phyloP scores from a whole-genome alignment of 1,140 invertebrate species.

The Eubasilissa regina region DNA sequence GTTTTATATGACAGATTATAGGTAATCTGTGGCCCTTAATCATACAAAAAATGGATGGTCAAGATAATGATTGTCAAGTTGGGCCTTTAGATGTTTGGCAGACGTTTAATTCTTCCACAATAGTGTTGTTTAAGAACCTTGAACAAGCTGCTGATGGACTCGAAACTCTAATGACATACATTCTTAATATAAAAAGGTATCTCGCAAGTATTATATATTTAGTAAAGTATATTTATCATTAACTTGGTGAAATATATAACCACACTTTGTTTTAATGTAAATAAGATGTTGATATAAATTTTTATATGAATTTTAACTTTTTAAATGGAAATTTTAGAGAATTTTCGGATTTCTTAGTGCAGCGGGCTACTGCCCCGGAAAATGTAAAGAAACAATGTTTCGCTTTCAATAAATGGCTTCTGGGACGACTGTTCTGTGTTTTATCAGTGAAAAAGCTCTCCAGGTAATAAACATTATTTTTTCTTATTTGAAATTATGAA shows the following conservation, averaged over 20 bases:
- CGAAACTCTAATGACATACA: constrained; percentile 68
- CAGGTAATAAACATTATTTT: constrained; percentile 62
- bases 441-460: constrained; percentile 70
- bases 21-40: neutral
- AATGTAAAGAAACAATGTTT: constrained; percentile 70
- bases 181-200: constrained; percentile 71
- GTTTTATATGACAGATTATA: neutral
- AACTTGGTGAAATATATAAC: neutral
- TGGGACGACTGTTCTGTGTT: constrained; percentile 74
- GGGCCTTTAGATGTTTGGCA: constrained; percentile 70
- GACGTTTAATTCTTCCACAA: constrained; percentile 72
- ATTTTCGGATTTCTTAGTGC: constrained; percentile 72
- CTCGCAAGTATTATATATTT: constrained; percentile 20
- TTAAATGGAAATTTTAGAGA: constrained; percentile 63
- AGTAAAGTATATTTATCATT: neutral
- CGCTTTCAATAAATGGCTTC: constrained; percentile 73
- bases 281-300: neutral
- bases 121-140: constrained; percentile 70
- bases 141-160: constrained; percentile 69
- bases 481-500: too few relatives aligned
- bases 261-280: neutral
- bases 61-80: constrained; percentile 46
- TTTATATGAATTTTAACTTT: neutral
- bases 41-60: constrained; percentile 43
- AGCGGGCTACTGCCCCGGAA: constrained; percentile 63